Conservation (phyloP, 1,140 invertebrate genomes). For the Radopholus similis region DNA sequence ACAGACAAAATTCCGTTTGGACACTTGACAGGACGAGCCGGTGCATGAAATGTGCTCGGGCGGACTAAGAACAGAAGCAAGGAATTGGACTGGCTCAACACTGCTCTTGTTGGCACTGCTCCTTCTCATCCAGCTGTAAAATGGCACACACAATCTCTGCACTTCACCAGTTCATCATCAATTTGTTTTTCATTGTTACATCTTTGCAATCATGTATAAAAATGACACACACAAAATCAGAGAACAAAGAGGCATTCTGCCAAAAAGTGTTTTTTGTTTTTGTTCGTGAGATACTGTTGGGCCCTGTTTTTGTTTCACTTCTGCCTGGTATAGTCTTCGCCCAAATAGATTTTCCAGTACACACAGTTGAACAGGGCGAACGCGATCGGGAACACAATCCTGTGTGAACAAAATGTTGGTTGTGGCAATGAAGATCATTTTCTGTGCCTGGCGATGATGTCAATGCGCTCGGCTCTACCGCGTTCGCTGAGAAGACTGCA, state of each 20-base stretch:
- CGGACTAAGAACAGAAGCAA: neutral
- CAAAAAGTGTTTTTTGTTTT: no score
- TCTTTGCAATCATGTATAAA: neutral
- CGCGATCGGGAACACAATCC: slow-evolving; percentile 65
- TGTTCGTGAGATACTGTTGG: no score
- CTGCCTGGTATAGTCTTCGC: neutral
- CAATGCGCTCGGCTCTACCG: slow-evolving; percentile 58
- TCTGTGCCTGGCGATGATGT: slow-evolving; percentile 57
- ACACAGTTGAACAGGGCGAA: slow-evolving; percentile 81
- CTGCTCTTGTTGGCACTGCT: slow-evolving; percentile 1
- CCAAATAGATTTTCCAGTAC: slow-evolving; percentile 64
- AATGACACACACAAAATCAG: neutral
- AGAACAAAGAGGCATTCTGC: neutral
- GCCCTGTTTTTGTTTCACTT: no score
- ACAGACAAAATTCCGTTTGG: neutral
- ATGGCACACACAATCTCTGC: neutral
- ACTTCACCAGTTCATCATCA: neutral
- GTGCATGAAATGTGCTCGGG: slow-evolving; percentile 1
- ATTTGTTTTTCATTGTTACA: neutral
- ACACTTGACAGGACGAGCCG: neutral
- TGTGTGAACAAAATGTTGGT: slow-evolving; percentile 61
- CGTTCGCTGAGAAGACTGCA: slow-evolving; percentile 53
- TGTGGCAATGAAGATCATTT: neutral
- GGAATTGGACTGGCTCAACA: neutral
- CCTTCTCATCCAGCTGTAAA: neutral